These are phyloP conservation scores for Plectus sambesii DNA, from an alignment of 1,140 invertebrate genomes.

Conservation along the genomic window DNA sequence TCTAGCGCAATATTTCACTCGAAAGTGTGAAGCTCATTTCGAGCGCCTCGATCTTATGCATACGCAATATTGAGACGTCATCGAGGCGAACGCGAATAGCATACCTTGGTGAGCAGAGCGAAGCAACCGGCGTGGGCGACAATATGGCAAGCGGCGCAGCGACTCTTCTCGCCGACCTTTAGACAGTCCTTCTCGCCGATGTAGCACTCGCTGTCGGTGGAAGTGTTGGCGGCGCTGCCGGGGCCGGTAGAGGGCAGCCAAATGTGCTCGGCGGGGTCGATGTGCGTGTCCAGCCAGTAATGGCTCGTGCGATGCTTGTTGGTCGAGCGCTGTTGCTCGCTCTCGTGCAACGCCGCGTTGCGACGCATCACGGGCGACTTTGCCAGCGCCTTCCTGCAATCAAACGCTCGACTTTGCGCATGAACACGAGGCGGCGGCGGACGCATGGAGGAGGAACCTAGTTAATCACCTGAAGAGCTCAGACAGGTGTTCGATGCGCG, in stretches of 20 bases:
- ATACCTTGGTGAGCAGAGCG: slow-evolving; percentile 35
- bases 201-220: slow-evolving; percentile 43
- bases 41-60: background rate
- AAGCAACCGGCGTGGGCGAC: slow-evolving; percentile 44
- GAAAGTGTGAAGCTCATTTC: background rate
- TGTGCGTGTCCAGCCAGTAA: slow-evolving; percentile 44
- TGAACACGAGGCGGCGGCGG: background rate
- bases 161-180: slow-evolving; percentile 41
- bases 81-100: no score
- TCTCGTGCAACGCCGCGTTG: slow-evolving; percentile 41
- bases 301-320: slow-evolving; percentile 40
- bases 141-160: slow-evolving; percentile 44
- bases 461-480: slow-evolving; percentile 41
- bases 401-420: background rate
- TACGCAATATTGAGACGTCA: no score
- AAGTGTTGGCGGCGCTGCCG: slow-evolving; percentile 30
- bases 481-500: slow-evolving; percentile 42
- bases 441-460: background rate
- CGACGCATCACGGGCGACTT: slow-evolving; percentile 45
- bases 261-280: slow-evolving; percentile 40
- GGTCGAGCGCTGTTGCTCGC: slow-evolving; percentile 36
- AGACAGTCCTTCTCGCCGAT: slow-evolving; percentile 42
- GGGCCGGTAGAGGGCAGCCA: slow-evolving; percentile 41
- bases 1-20: background rate
- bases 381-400: slow-evolving; percentile 43